Evolutionary conservation across 2,113 vertebrate species (phyloP).

Genomic region (Halcyon senegalensis): DNA sequence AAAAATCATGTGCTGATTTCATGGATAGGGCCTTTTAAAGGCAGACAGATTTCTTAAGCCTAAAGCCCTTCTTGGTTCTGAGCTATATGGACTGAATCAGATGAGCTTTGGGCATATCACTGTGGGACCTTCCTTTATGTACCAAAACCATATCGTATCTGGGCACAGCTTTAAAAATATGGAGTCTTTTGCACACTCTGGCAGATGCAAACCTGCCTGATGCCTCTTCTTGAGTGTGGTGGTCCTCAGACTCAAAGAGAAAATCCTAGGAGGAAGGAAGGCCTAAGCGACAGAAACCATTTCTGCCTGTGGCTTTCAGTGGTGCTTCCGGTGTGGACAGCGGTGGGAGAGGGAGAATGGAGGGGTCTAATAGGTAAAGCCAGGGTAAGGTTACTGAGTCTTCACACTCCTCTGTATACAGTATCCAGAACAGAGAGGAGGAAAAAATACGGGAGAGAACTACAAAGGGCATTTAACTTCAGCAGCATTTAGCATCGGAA

Average conservation of each 20-base stretch:
- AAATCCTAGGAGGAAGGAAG: not conserved
- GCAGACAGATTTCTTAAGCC: not conserved
- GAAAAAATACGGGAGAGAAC: not conserved
- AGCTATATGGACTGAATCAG: not conserved
- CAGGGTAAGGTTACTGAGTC: not conserved
- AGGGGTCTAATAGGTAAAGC: not conserved
- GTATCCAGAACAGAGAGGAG: not conserved
- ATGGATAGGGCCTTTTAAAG: not conserved
- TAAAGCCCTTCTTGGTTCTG: not conserved
- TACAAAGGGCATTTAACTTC: not conserved
- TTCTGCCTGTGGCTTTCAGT: not conserved
- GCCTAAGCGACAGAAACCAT: not conserved
- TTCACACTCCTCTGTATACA: not conserved
- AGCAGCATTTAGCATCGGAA: not conserved
- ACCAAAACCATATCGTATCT: not conserved
- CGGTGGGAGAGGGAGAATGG: not conserved
- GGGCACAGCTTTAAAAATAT: not conserved
- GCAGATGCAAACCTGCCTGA: not conserved
- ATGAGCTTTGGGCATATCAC: not conserved
- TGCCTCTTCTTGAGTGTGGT: not conserved
- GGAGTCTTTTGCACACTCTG: not conserved
- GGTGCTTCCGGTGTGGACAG: not conserved
- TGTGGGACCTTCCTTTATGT: not conserved
- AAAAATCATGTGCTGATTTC: constrained; percentile 2
- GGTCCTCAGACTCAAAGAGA: not conserved